Conservation (phyloP, 2,888 invertebrate species). For the Eurois occulta region DNA sequence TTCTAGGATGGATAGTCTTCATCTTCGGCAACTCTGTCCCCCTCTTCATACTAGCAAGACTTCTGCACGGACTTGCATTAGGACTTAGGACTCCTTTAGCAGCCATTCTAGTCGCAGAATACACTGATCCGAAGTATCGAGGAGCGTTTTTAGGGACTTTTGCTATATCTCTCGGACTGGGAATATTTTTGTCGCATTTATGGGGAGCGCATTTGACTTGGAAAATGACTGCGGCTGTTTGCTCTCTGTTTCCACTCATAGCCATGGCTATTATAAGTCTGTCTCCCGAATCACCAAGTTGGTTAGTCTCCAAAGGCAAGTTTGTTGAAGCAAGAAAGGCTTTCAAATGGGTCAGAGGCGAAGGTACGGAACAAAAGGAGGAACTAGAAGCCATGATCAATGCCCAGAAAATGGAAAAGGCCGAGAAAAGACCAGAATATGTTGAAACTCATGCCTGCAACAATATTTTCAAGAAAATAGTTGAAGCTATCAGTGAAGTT, state of each 20-base stretch:
- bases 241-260: slow-evolving; percentile 87
- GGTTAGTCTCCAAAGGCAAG: slow-evolving; percentile 91
- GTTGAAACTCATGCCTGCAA: slow-evolving; percentile 72
- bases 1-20: slow-evolving; percentile 88
- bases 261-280: slow-evolving; percentile 86
- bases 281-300: slow-evolving; percentile 92
- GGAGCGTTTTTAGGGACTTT: slow-evolving; percentile 92
- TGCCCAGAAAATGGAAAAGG: slow-evolving; percentile 79
- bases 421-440: slow-evolving; percentile 73
- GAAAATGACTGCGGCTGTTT: slow-evolving; percentile 90
- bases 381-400: slow-evolving; percentile 85
- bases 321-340: slow-evolving; percentile 90
- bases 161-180: slow-evolving; percentile 91
- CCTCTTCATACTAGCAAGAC: slow-evolving; percentile 83
- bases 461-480: slow-evolving; percentile 74
- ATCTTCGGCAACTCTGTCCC: slow-evolving; percentile 84
- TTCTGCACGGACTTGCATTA: slow-evolving; percentile 87
- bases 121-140: slow-evolving; percentile 91
- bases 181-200: slow-evolving; percentile 91
- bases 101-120: slow-evolving; percentile 91
- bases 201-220: slow-evolving; percentile 92
- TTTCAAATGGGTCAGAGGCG: slow-evolving; percentile 91
- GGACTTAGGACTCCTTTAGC: slow-evolving; percentile 90
- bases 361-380: slow-evolving; percentile 83
- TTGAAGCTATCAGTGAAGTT: slow-evolving; percentile 77